These are phyloP conservation scores for Pangasius krempfi DNA, from an alignment of 2,797 vertebrate species.

Conservation along the genomic window DNA sequence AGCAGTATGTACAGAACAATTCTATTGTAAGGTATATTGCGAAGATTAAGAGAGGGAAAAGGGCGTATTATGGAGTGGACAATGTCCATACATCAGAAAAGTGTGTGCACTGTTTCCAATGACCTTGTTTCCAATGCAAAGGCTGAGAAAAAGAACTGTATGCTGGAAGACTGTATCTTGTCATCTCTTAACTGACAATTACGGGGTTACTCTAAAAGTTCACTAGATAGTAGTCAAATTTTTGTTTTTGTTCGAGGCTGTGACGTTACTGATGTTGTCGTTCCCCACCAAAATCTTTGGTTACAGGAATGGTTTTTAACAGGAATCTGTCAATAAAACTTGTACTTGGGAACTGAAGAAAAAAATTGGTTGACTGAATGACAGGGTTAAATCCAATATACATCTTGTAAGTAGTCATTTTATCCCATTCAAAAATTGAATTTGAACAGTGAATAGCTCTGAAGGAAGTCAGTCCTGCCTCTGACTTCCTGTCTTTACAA, in stretches of 20 bases:
- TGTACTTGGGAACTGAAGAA: not conserved
- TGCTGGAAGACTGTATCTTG: not conserved
- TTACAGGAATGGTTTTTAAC: not conserved
- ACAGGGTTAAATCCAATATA: not conserved
- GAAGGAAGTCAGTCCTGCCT: not conserved
- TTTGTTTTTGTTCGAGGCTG: not conserved
- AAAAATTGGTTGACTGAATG: not conserved
- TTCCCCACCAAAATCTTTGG: not conserved
- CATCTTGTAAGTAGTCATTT: not conserved
- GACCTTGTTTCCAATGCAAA: not conserved
- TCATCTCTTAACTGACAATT: not conserved
- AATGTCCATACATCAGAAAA: not conserved
- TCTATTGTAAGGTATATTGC: not conserved
- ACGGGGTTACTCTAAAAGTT: not conserved
- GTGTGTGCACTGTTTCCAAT: not conserved
- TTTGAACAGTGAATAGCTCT: not conserved
- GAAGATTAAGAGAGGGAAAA: not conserved
- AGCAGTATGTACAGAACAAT: not conserved
- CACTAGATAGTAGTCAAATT: not conserved
- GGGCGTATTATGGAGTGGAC: not conserved
- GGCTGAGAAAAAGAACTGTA: not conserved
- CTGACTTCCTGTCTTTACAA: slow-evolving; percentile 12
- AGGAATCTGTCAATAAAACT: not conserved
- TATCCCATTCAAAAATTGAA: not conserved
- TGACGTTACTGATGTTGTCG: not conserved